phyloP scores from a whole-genome alignment of 53 echinoderm and acorn worm genomes.

The Stichopus horrens region DNA sequence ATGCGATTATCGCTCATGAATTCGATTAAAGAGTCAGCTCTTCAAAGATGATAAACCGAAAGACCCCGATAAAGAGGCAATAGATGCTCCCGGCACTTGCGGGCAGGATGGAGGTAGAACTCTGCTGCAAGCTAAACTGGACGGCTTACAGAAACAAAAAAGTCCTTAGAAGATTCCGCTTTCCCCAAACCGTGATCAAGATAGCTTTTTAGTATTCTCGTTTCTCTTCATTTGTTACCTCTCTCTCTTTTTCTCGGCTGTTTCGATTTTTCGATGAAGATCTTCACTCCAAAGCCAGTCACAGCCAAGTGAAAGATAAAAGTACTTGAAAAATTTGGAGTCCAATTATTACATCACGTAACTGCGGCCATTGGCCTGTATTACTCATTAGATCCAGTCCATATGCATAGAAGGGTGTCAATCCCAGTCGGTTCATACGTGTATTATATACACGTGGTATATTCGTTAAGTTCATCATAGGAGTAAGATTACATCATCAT shows the following conservation, averaged over 20 bases:
- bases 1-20: conserved; percentile 31
- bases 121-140: conserved; percentile 18
- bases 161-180: conserved; percentile 34
- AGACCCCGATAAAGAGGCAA: conserved; percentile 13
- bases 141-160: background rate
- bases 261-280: background rate
- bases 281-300: background rate
- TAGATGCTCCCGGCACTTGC: conserved; percentile 23
- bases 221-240: no score
- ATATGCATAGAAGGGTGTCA: no score
- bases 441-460: no score
- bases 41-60: conserved; percentile 32
- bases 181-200: background rate
- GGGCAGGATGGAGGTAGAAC: conserved; percentile 32
- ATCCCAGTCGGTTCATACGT: no score
- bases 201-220: background rate
- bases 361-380: no score
- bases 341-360: background rate
- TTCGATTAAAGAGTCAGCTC: conserved; percentile 37
- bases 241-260: background rate
- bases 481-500: no score
- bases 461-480: no score
- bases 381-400: no score
- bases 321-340: background rate
- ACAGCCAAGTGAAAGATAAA: background rate